Conservation (phyloP, 1,140 invertebrate species). For the Zophobas morio region DNA sequence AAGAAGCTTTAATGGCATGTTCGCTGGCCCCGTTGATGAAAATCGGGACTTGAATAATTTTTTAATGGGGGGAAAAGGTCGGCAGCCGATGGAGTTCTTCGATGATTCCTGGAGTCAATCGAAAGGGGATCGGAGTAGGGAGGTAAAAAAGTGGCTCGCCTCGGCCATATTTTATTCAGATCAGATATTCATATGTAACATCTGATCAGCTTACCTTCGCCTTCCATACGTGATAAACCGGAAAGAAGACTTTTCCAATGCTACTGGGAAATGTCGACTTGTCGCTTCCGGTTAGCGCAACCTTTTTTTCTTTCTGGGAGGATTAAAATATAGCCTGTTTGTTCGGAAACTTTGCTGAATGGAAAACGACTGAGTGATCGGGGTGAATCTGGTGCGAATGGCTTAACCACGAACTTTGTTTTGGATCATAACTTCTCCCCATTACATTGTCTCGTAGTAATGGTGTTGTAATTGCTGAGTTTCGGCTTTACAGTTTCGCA, state of each 20-base stretch:
- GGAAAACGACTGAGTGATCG: slow-evolving; percentile 7
- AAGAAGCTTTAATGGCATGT: slow-evolving; percentile 33
- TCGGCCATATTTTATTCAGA: slow-evolving; percentile 35
- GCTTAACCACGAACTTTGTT: slow-evolving; percentile 1
- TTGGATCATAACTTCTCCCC: slow-evolving; percentile 29
- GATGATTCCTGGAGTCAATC: slow-evolving; percentile 29
- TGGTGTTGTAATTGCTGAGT: slow-evolving; percentile 28
- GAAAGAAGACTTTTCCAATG: slow-evolving; percentile 40
- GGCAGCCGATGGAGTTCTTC: background rate
- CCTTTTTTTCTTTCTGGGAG: background rate
- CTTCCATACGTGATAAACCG: slow-evolving; percentile 42
- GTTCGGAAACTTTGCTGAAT: background rate
- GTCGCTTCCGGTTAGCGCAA: slow-evolving; percentile 23
- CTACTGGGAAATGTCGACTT: slow-evolving; percentile 39
- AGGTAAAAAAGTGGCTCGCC: slow-evolving; percentile 8
- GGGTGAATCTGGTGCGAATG: background rate
- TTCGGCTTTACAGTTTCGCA: slow-evolving; percentile 16
- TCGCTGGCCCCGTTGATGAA: slow-evolving; percentile 26
- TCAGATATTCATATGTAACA: slow-evolving; percentile 42
- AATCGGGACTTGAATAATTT: slow-evolving; percentile 40
- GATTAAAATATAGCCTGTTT: slow-evolving; percentile 25
- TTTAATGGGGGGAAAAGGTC: slow-evolving; percentile 23
- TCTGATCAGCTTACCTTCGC: slow-evolving; percentile 42
- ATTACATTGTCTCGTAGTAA: slow-evolving; percentile 25
- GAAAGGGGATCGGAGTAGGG: background rate